Evolutionary conservation across 2,797 vertebrate genomes (phyloP).

Genomic region (Acanthiza pusilla): DNA sequence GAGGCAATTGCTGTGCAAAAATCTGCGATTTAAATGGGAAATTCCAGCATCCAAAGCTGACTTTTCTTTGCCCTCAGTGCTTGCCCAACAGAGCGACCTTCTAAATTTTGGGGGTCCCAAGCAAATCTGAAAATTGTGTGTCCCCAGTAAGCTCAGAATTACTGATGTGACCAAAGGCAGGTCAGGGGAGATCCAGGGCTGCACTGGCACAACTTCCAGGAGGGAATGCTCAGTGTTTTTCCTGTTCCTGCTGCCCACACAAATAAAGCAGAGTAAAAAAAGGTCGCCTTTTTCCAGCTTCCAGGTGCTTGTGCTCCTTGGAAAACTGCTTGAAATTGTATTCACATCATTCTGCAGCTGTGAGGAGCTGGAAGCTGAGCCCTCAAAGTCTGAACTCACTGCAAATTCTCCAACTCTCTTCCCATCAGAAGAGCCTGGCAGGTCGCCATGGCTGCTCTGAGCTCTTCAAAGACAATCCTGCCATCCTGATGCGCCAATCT

Average conservation of each 20-base stretch:
- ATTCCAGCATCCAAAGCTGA: not conserved
- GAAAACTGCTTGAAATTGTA: not conserved
- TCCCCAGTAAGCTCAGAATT: not conserved
- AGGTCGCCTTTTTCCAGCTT: not conserved
- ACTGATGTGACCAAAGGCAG: not conserved
- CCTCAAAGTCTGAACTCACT: not conserved
- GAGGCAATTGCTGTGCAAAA: not conserved
- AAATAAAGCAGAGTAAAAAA: not conserved
- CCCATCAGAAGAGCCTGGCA: not conserved
- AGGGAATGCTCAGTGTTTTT: not conserved
- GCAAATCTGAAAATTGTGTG: not conserved
- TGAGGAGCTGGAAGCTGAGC: not conserved
- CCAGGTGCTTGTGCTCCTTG: not conserved
- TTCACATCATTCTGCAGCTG: not conserved
- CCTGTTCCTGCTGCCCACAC: no score
- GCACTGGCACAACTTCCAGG: not conserved
- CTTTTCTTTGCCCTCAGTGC: not conserved
- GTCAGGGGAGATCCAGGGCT: not conserved
- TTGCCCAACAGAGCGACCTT: not conserved
- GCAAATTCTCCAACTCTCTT: not conserved
- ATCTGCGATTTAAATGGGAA: not conserved
- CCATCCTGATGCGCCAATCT: not conserved
- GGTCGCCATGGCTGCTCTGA: not conserved
- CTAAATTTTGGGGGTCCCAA: not conserved
- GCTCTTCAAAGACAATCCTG: not conserved